Evolutionary conservation across 2,113 vertebrate species (phyloP), one percentile per base, ranked within the genome.

Genomic region (Notechis scutatus): DNA sequence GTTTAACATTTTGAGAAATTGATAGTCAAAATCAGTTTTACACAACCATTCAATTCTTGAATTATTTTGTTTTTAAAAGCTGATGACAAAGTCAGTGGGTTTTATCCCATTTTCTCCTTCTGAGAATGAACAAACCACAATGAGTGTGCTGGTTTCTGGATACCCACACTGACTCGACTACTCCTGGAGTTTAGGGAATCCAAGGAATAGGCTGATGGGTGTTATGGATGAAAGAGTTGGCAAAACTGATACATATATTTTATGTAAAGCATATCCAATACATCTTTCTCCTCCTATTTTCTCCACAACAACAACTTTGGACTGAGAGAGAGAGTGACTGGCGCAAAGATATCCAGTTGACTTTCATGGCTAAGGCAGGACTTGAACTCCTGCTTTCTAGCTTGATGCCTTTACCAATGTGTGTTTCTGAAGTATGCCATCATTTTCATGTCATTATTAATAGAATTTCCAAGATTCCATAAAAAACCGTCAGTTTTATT

Each of bases 41-140:
- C 18, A 87, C 85, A 26, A 47, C 24, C 23, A 87, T n/a, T 88
- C 54, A 91, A 92, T 94, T 94, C 74, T 42, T 81, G 74, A 42
- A 21, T 81, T 81, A 7, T 39, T 95, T 42, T 42, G n/a, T 69
- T 94, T 94, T 93, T 93, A 93, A 95, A 95, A 74, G n/a, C 94
- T 94, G 42, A 93, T 45, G 54, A 89, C 57, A 94, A 92, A 91
- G 85, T 52, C 89, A 90, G 39, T 86, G 81, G 81, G 26, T 57
- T 86, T 39, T 39, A 57, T 50, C 55, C 55, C 57, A 91, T 47
- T 47, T 69, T 87, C 45, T 42, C 26, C 56, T 91, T 59, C 55
- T 92, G 24, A 29, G 47, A 59, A 86, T 64, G 50, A 64, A 29
- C 14, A 86, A 11, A 56, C 23, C n/a, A 91, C 23, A 85, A 42